Base-by-base conservation (phyloP, 2,888 invertebrate species). In the Melanostoma mellinum region DNA sequence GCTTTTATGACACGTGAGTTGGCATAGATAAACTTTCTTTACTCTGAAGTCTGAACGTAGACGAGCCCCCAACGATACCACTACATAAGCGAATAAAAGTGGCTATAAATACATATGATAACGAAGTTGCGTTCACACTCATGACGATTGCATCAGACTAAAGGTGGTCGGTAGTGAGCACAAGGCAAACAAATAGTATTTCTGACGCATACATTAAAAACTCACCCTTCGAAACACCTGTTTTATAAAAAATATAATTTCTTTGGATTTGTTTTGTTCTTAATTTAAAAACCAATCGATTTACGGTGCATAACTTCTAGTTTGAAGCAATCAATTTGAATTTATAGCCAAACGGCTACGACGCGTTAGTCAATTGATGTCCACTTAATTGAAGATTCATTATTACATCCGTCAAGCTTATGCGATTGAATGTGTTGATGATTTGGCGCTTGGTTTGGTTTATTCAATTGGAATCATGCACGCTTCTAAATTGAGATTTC, bases 401-500 rank as follows among this genome's bases (percentile, higher is more conserved):
- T 50, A 32, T 63, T 63, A 50, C 63, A 63, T 63, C 63, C 63
- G 63, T 63, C 63, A 48, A 48, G 30, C 38, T 63, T 9, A 48
- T 61, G 36, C 30, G 63, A 48, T 6, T 63, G 48, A 30, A 38
- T 69, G 69, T 58, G 76, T 76, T 74, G 71, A 81, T 67, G 60
- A 53, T 65, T 75, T 80, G 44, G 74, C 74, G 75, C 40, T 63
- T 53, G 63, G 69, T 69, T 80, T 80, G 58, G 63, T 68, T 68
- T 56, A 46, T 63, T 61, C 72, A 81, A 81, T 81, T 76, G 67
- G 55, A 81, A 76, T 81, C 72, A 76, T 81, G 50, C 55, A 76
- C 81, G 67, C 67, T 81, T 60, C 52, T 72, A 50, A 81, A 81
- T 76, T 76, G 42, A 67, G 71, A 72, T 81, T 81, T 81, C 80